Conservation (phyloP, 2,797 vertebrate genomes). For the Dermochelys coriacea region DNA sequence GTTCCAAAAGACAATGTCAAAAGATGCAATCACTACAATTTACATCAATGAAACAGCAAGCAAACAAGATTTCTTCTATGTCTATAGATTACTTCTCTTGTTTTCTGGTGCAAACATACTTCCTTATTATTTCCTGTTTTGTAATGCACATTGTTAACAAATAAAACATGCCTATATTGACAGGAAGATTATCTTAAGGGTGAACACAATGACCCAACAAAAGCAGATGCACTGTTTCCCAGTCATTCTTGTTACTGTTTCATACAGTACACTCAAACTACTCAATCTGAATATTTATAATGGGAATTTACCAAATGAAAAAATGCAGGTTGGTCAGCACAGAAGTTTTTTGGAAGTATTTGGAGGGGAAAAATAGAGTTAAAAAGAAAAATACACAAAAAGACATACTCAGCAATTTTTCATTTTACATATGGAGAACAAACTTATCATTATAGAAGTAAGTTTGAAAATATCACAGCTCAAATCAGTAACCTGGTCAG, state of each 20-base stretch:
- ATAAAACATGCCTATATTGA: neutral
- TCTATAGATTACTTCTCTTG: neutral
- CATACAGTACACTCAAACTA: neutral
- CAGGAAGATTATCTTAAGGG: neutral
- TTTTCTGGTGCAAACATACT: neutral
- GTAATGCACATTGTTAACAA: neutral
- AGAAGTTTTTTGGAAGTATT: neutral
- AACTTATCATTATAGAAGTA: neutral
- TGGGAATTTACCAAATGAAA: neutral
- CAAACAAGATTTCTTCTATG: neutral
- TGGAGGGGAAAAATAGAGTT: neutral
- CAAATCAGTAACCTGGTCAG: neutral
- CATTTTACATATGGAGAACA: neutral
- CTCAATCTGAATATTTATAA: neutral
- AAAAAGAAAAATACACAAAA: neutral
- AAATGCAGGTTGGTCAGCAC: neutral
- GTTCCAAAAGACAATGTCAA: neutral
- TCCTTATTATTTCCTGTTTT: constrained; percentile 22
- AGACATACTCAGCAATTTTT: neutral
- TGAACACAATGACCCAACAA: neutral
- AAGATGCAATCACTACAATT: neutral
- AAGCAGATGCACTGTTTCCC: neutral
- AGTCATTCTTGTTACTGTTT: constrained; percentile 23
- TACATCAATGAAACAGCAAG: neutral
- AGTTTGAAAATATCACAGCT: neutral